A percentile compares a stretch with the other conserved stretches of the same genome.
Conservation (phyloP, 1,140 invertebrate species). For the Trichonephila inaurata region DNA sequence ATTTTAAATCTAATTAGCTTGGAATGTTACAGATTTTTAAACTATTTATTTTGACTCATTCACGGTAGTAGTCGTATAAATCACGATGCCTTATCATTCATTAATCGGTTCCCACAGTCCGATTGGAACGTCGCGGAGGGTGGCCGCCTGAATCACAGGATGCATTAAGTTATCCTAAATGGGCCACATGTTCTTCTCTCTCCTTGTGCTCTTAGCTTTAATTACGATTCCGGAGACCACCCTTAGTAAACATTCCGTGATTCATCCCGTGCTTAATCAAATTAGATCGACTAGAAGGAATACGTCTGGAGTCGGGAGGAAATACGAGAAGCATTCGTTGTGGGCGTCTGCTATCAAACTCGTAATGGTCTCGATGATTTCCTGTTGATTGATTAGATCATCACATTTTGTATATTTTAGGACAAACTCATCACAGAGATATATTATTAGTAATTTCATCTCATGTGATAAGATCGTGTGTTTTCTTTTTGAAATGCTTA, state of each 20-base stretch:
- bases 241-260: not conserved
- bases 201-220: not conserved
- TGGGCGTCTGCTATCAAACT: not conserved
- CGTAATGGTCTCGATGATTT: not conserved
- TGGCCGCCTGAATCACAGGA: slow-evolving; percentile 4
- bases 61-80: too few species aligned
- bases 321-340: not conserved
- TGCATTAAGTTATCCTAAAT: not conserved
- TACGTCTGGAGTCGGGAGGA: not conserved
- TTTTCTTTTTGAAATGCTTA: too few species aligned
- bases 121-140: not conserved
- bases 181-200: not conserved
- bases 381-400: not conserved
- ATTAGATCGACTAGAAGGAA: not conserved
- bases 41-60: too few species aligned
- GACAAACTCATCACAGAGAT: too few species aligned
- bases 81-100: not conserved
- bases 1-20: too few species aligned
- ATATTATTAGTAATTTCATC: too few species aligned
- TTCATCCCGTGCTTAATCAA: slow-evolving; percentile 12
- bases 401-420: too few species aligned
- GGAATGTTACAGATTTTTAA: too few species aligned
- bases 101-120: not conserved
- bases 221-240: not conserved
- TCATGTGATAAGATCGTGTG: too few species aligned